Conservation (phyloP, 2,888 invertebrate species). For the Nomada ruficornis region DNA sequence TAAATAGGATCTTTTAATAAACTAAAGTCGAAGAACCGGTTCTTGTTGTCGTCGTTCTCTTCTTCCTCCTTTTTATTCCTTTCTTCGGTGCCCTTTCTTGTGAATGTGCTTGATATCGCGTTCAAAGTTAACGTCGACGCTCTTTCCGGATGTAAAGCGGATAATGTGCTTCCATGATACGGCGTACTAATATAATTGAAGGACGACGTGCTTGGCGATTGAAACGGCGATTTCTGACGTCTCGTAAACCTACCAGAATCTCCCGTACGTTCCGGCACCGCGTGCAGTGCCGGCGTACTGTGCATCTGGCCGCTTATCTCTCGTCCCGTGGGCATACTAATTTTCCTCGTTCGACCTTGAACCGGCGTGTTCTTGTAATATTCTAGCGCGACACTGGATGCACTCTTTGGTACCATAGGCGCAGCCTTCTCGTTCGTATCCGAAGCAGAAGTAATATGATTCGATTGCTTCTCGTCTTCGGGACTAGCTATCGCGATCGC, state of each 20-base stretch:
- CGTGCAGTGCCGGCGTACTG: conserved; percentile 88
- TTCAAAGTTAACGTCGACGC: conserved; percentile 91
- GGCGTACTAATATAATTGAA: conserved; percentile 94
- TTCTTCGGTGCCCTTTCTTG: conserved; percentile 79
- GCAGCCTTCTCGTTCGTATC: conserved; percentile 66
- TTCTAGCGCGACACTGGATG: conserved; percentile 89
- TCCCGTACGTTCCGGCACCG: conserved; percentile 88
- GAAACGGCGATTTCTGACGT: conserved; percentile 85
- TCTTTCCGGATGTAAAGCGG: conserved; percentile 90
- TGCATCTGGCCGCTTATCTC: conserved; percentile 86
- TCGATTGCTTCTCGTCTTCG: conserved; percentile 76
- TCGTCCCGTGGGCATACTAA: conserved; percentile 87
- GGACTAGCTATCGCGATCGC: conserved; percentile 73
- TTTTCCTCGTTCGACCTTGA: conserved; percentile 86
- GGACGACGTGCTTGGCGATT: conserved; percentile 92
- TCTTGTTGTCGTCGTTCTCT: conserved; percentile 81
- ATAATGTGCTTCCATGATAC: conserved; percentile 93
- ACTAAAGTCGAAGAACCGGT: conserved; percentile 90
- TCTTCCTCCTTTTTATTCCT: conserved; percentile 79
- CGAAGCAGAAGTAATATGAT: conserved; percentile 58
- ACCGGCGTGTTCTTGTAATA: conserved; percentile 84
- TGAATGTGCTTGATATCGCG: conserved; percentile 87
- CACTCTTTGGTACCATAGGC: conserved; percentile 85
- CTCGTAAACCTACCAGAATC: conserved; percentile 75
- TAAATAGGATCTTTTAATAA: conserved; percentile 92